Conservation (phyloP, 2,797 vertebrate genomes). For the Dryobates pubescens region DNA sequence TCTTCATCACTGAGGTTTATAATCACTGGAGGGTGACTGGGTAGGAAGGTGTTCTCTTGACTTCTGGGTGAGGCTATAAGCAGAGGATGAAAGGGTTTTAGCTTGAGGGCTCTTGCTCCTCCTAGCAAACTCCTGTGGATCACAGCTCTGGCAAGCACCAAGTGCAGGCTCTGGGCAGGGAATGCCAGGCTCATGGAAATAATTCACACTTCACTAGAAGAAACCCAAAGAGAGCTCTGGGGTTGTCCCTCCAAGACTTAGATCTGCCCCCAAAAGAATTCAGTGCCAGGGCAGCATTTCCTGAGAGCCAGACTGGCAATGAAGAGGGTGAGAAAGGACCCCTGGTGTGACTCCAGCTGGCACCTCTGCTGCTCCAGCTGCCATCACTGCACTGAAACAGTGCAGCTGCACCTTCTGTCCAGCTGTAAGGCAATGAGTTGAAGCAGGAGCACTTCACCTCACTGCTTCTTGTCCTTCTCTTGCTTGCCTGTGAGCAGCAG, state of each 20-base stretch:
- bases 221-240: neutral
- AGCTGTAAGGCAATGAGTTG: neutral
- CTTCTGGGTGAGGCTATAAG: conserved; percentile 16
- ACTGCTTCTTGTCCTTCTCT: neutral
- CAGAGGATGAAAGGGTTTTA: neutral
- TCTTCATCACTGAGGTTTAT: conserved; percentile 71
- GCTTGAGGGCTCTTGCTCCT: neutral
- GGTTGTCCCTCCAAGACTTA: neutral
- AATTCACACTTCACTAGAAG: neutral
- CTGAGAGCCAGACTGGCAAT: neutral
- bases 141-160: neutral
- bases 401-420: neutral
- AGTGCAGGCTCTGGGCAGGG: neutral
- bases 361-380: neutral
- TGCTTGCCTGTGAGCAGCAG: neutral
- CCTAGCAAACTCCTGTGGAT: neutral
- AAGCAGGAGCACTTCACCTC: neutral
- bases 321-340: neutral
- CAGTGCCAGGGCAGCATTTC: neutral
- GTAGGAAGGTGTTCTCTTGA: conserved; percentile 58
- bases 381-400: neutral
- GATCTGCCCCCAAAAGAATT: neutral
- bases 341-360: neutral
- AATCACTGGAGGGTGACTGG: conserved; percentile 75
- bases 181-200: neutral